A percentile compares a stretch with the other conserved stretches of the same genome.
Conservation (phyloP, 2,113 vertebrate genomes). For the Alethe diademata region DNA sequence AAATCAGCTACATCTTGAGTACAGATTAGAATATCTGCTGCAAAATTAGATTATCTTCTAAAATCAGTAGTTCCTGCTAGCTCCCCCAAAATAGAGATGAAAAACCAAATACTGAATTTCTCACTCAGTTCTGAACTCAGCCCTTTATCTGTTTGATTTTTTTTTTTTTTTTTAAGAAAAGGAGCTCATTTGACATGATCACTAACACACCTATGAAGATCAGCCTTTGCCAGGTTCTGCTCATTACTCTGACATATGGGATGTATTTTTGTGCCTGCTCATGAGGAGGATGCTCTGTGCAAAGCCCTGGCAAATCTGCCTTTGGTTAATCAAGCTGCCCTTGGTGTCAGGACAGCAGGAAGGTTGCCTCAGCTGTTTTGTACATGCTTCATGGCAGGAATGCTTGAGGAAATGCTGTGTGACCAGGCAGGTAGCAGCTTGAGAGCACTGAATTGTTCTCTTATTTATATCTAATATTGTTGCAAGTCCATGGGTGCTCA, state of each 20-base stretch:
- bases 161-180: not conserved
- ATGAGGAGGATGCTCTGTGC: not conserved
- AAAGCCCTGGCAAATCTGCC: not conserved
- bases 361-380: not conserved
- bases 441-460: not conserved
- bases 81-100: not conserved
- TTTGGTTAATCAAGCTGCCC: not conserved
- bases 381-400: not conserved
- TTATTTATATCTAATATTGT: not conserved
- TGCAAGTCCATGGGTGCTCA: not conserved
- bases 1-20: not conserved
- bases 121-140: not conserved
- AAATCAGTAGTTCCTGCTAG: not conserved
- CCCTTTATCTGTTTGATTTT: too few relatives aligned
- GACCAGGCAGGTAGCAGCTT: not conserved
- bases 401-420: not conserved
- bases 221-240: not conserved
- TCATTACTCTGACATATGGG: not conserved
- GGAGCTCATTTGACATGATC: not conserved
- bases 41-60: not conserved
- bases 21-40: not conserved
- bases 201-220: fast-evolving
- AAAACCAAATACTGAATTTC: not conserved
- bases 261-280: not conserved
- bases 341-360: not conserved